Conservation (phyloP, 2,113 vertebrate species). For the Oryzias celebensis region DNA sequence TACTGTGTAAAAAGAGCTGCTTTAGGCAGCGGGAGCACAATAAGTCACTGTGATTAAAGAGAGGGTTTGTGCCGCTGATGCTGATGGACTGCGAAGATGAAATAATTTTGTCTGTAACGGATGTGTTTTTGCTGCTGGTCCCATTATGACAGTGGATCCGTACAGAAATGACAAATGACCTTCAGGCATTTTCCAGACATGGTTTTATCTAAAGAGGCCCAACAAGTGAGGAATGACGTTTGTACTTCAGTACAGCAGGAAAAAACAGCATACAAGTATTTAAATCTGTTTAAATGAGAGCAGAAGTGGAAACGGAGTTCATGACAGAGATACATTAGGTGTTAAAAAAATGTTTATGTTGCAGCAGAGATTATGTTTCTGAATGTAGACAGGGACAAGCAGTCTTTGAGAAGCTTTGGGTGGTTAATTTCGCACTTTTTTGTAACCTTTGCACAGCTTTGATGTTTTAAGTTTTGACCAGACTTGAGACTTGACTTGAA, state of each 20-base stretch:
- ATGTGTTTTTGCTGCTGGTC: not conserved
- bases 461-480: no score
- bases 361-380: no score
- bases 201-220: not conserved
- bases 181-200: not conserved
- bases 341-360: no score
- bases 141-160: conserved; percentile 1
- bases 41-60: conserved; percentile 55
- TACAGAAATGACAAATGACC: conserved; percentile 10
- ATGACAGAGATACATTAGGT: no score
- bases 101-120: conserved; percentile 13
- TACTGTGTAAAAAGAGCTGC: conserved; percentile 62
- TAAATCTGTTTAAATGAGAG: no score
- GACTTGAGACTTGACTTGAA: no score
- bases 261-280: not conserved
- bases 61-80: conserved; percentile 25
- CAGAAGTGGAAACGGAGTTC: no score
- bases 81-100: conserved; percentile 16
- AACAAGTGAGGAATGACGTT: not conserved
- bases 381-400: no score
- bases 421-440: no score
- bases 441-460: no score
- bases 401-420: no score
- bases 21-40: conserved; percentile 59
- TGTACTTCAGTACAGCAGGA: not conserved